Conservation (phyloP, 30 jellyfish, hydroid and myxozoan species). For the Turritopsis dohrnii region DNA sequence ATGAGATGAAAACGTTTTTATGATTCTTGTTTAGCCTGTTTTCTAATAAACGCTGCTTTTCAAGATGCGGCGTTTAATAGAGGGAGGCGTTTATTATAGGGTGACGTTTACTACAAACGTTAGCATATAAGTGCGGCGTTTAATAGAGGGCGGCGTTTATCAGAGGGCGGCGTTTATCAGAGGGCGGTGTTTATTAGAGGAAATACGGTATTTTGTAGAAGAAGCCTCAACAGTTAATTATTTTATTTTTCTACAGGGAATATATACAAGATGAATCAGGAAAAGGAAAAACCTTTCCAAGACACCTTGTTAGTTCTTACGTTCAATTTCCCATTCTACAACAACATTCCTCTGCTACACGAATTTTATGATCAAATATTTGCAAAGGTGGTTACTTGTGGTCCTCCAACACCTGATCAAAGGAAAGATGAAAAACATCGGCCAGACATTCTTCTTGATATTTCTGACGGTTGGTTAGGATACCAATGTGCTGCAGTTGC, state of each 20-base stretch:
- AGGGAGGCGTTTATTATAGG: no score
- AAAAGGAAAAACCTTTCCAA: conserved; percentile 29
- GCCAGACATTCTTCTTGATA: conserved; percentile 57
- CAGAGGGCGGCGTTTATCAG: no score
- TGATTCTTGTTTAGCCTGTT: no score
- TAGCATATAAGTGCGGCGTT: no score
- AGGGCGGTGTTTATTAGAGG: no score
- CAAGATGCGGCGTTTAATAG: no score
- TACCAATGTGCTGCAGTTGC: conserved; percentile 71
- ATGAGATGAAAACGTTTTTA: no score
- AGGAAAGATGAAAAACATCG: neutral
- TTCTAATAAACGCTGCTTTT: no score
- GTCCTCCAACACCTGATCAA: conserved; percentile 33
- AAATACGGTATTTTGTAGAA: no score
- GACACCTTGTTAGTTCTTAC: conserved; percentile 59
- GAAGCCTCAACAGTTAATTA: no score
- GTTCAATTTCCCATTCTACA: conserved; percentile 48
- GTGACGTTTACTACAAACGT: no score
- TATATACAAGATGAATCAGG: neutral
- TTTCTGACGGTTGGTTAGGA: conserved; percentile 53
- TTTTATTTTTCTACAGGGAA: neutral
- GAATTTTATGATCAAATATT: conserved; percentile 52
- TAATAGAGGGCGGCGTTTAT: no score
- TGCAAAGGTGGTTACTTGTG: conserved; percentile 67
- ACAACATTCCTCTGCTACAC: conserved; percentile 51